Percentiles rank a stretch among this genome's conserved stretches.
Evolutionary conservation across 2,888 invertebrate species (phyloP).

Genomic region (Liodrosophila aerea): DNA sequence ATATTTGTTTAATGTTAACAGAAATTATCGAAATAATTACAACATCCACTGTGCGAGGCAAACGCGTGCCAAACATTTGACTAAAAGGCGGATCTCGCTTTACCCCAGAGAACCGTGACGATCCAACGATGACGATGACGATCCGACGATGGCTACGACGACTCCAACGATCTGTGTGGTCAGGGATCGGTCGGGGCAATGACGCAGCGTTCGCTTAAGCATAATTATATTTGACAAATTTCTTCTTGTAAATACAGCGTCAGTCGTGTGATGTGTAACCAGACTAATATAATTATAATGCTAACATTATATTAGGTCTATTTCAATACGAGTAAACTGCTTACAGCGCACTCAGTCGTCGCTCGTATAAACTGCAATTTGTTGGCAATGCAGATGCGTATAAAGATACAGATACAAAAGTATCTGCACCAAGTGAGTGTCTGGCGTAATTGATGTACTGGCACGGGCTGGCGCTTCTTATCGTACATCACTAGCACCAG

Average conservation of each 20-base stretch:
- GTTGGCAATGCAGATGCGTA: slow-evolving; percentile 4
- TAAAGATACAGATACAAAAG: slow-evolving; percentile 8
- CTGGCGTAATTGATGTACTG: slow-evolving; percentile 34
- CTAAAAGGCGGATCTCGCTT: slow-evolving; percentile 35
- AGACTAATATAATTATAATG: too few species aligned
- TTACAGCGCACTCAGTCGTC: too few species aligned
- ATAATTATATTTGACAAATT: slow-evolving; percentile 43
- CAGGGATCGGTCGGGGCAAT: slow-evolving; percentile 8
- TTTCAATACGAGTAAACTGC: too few species aligned
- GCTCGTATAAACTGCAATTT: background rate
- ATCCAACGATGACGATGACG: slow-evolving; percentile 21
- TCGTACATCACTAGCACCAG: slow-evolving; percentile 23
- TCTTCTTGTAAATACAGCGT: slow-evolving; percentile 4
- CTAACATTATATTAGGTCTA: too few species aligned
- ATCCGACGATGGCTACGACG: slow-evolving; percentile 1
- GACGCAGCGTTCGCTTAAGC: slow-evolving; percentile 48
- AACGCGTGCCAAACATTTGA: slow-evolving; percentile 68
- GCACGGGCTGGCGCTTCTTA: slow-evolving; percentile 31
- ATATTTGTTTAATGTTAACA: too few species aligned
- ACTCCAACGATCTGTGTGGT: background rate
- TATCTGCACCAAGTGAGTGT: slow-evolving; percentile 18
- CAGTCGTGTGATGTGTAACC: too few species aligned
- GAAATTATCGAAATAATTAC: too few species aligned
- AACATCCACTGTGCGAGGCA: slow-evolving; percentile 16
- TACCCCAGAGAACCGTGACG: slow-evolving; percentile 13